Evolutionary conservation across 2,888 invertebrate species (phyloP).

Genomic region (Lasioglossum morio): DNA sequence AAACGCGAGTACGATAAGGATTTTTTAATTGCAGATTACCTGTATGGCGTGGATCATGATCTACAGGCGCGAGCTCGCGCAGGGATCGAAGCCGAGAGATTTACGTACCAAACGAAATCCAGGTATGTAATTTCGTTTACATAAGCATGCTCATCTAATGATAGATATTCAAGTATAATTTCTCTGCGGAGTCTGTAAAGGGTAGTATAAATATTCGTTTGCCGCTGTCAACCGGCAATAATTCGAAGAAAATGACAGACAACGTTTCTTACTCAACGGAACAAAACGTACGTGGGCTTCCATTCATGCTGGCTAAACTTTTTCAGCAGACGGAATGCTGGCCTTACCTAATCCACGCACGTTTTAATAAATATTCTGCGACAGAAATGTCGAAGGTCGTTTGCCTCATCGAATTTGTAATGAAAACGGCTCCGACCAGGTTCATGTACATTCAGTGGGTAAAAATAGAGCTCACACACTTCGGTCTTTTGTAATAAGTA

Average conservation of each 20-base stretch:
- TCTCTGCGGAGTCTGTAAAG: neutral
- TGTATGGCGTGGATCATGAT: slow-evolving; percentile 82
- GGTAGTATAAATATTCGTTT: neutral
- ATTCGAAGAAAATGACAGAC: neutral
- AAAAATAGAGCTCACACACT: neutral
- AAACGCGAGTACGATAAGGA: neutral
- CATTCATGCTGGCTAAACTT: neutral
- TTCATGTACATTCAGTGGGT: neutral
- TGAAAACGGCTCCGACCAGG: slow-evolving; percentile 19
- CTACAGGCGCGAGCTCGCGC: slow-evolving; percentile 82
- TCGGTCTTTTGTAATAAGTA: neutral
- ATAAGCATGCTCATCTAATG: neutral
- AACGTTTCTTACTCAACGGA: slow-evolving; percentile 9
- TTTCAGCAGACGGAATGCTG: neutral
- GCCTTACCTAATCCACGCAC: slow-evolving; percentile 6
- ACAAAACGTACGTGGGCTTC: neutral
- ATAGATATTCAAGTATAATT: neutral
- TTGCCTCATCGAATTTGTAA: slow-evolving; percentile 41
- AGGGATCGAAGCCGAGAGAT: slow-evolving; percentile 82
- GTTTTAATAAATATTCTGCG: slow-evolving; percentile 8
- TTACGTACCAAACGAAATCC: slow-evolving; percentile 76
- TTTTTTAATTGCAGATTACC: slow-evolving; percentile 77
- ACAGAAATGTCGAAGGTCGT: slow-evolving; percentile 45
- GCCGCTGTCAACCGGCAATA: neutral
- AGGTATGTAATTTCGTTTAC: slow-evolving; percentile 32